Conservation (phyloP, 1,140 invertebrate species). For the Teleogryllus occipitalis region DNA sequence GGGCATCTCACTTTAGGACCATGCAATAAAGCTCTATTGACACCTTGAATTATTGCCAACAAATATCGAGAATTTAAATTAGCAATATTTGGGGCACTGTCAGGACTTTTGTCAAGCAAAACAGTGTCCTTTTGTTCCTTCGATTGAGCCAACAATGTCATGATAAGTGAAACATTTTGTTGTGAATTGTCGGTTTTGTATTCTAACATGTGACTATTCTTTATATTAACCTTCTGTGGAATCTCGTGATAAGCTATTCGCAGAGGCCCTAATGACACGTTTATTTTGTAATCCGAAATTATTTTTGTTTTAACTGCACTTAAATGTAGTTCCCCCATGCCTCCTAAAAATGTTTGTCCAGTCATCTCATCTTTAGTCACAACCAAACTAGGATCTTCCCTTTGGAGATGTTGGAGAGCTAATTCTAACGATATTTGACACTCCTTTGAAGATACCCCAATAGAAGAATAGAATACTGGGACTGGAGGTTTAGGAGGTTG, state of each 20-base stretch:
- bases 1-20: neutral
- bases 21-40: neutral
- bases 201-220: constrained; percentile 48
- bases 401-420: constrained; percentile 71
- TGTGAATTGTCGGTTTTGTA: constrained; percentile 40
- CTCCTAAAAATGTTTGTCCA: constrained; percentile 77
- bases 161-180: neutral
- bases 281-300: constrained; percentile 79
- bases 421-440: constrained; percentile 69
- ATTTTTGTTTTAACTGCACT: constrained; percentile 89
- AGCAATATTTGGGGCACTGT: neutral
- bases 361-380: constrained; percentile 67
- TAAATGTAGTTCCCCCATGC: constrained; percentile 95
- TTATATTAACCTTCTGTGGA: constrained; percentile 41
- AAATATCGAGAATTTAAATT: neutral
- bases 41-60: neutral
- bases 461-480: constrained; percentile 94
- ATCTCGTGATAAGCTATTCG: constrained; percentile 89
- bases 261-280: constrained; percentile 86
- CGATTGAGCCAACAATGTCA: neutral
- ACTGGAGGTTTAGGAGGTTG: constrained; percentile 59
- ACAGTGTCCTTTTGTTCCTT: neutral
- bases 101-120: neutral
- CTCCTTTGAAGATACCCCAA: constrained; percentile 54
- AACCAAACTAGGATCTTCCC: constrained; percentile 90